Percentiles rank a stretch among this genome's conserved stretches.
These are phyloP conservation scores for Pammene fasciana DNA, from an alignment of 2,888 invertebrate genomes.

Conservation along the genomic window DNA sequence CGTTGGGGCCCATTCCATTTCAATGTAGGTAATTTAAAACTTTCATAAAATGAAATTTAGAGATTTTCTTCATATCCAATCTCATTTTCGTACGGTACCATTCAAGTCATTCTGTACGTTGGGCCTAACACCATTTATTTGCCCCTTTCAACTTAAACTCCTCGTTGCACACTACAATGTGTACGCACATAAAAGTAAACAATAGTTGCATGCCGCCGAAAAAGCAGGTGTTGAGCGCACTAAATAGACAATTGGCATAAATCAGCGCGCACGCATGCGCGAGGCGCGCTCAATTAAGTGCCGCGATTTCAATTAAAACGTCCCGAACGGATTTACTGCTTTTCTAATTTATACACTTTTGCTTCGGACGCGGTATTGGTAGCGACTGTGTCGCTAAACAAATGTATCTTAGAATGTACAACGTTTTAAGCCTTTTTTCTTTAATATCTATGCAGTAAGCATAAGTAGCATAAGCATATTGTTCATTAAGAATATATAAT, in stretches of 20 bases:
- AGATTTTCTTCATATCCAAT: no score
- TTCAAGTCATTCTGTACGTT: no score
- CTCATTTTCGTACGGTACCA: no score
- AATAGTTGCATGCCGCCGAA: conserved; percentile 15
- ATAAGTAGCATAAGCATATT: no score
- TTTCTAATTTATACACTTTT: conserved; percentile 75
- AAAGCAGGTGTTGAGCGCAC: conserved; percentile 50
- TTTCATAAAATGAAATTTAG: no score
- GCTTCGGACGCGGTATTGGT: conserved; percentile 50
- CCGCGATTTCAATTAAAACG: conserved; percentile 81
- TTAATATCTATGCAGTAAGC: no score
- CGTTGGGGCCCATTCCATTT: no score
- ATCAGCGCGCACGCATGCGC: conserved; percentile 71
- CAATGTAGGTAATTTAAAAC: no score
- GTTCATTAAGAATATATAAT: no score
- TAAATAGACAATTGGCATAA: conserved; percentile 71
- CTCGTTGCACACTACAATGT: neutral
- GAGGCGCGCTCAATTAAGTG: conserved; percentile 72
- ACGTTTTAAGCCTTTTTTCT: no score
- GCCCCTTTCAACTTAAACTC: no score
- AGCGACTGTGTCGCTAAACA: conserved; percentile 7
- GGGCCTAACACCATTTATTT: no score
- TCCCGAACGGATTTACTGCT: conserved; percentile 71
- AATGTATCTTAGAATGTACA: neutral
- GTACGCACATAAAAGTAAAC: neutral